Evolutionary conservation across 2,113 vertebrate species (phyloP), one percentile per base, ranked within the genome.

Genomic region (Fulmarus glacialis): DNA sequence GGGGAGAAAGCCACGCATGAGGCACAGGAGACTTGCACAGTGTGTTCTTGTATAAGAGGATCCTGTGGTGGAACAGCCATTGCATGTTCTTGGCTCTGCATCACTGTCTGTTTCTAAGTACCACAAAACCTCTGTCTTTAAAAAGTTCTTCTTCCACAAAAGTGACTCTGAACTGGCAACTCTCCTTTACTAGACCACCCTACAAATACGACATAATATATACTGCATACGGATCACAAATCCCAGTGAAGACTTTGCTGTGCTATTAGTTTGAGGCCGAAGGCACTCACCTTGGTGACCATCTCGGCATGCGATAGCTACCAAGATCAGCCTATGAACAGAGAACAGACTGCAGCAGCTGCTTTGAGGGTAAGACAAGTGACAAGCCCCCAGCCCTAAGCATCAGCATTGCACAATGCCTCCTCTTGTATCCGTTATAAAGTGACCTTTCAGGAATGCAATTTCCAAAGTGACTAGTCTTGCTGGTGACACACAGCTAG

Each of bases 401-500:
- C 55, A 56, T 27, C 45, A 45, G 34, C 42, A 11, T 1, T 68
- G 53, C 58, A 78, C 58, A 62, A 12, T 11, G 38, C 50, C 64
- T 91, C 27, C 38, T 77, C 77, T 58, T 74, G 19, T 20, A 70
- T 38, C 45, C 52, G 45, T n/a, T 40, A 52, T 19, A 71, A 89
- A 89, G 90, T 72, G 40, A 79, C 82, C 58, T 89, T 78, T 88
- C 86, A 94, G 72, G 38, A 79, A 85, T 45, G 58, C 71, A 73
- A 43, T 93, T 96, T 91, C 86, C 72, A 42, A 42, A 72, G 48
- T 60, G 72, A 75, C 64, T 74, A 18, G 82, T 60, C 55, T 8
- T 86, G 63, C 75, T 91, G 87, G 63, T 93, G 68, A 87, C 79
- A 95, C 42, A 64, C 11, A 93, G 53, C 40, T 40, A 38, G 27